Conservation (phyloP, 2,113 vertebrate species). For the Xenopus tropicalis region DNA sequence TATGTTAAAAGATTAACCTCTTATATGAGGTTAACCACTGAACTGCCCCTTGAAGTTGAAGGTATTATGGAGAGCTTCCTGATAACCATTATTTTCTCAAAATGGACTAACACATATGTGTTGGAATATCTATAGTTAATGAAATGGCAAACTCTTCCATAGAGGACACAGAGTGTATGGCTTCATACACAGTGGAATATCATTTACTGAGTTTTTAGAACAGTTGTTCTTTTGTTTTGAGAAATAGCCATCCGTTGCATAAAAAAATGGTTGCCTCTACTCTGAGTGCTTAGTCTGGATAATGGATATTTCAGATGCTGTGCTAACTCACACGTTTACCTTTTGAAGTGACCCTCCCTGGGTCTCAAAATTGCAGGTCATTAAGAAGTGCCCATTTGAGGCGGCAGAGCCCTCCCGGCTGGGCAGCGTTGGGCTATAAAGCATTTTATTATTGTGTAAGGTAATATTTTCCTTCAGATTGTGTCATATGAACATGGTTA, state of each 20-base stretch:
- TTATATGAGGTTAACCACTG: too few species aligned
- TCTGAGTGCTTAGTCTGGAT: not conserved
- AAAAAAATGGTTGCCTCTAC: not conserved
- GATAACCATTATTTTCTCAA: not conserved
- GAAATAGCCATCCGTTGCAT: conserved; percentile 12
- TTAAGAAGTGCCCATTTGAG: conserved; percentile 8
- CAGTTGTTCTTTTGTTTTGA: not conserved
- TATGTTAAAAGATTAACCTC: too few species aligned
- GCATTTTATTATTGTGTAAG: conserved; percentile 41
- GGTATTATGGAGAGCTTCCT: too few species aligned
- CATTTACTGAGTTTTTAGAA: not conserved
- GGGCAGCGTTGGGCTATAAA: conserved; percentile 23
- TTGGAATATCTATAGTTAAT: too few species aligned
- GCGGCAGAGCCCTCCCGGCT: not conserved
- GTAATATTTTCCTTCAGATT: conserved; percentile 46
- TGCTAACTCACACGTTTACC: not conserved
- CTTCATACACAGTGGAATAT: not conserved
- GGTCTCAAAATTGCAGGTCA: conserved; percentile 3
- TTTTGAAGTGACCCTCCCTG: conserved; percentile 15
- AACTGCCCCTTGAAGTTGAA: too few species aligned
- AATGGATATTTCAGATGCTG: conserved; percentile 3
- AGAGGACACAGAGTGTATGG: not conserved
- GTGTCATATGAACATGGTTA: conserved; percentile 46
- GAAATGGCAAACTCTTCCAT: not conserved
- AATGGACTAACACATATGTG: not conserved